A percentile compares a stretch with the other conserved stretches of the same genome.
These are phyloP conservation scores for Arothron firmamentum DNA, from an alignment of 2,113 vertebrate genomes.

Conservation along the genomic window DNA sequence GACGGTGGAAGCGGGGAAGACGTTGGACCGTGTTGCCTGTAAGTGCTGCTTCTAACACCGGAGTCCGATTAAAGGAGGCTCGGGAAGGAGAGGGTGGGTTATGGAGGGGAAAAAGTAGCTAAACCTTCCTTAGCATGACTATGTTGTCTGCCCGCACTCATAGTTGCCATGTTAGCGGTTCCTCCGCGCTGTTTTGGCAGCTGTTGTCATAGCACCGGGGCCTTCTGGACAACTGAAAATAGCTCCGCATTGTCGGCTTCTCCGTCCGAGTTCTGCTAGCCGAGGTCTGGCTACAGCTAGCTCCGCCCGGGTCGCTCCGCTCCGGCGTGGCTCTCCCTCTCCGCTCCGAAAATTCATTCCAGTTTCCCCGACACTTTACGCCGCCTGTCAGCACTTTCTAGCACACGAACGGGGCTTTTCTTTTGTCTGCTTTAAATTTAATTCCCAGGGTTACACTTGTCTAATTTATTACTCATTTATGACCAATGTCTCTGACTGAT, in stretches of 20 bases:
- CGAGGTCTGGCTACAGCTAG: constrained; percentile 58
- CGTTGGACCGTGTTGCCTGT: constrained; percentile 74
- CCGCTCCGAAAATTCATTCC: constrained; percentile 1
- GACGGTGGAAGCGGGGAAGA: constrained; percentile 50
- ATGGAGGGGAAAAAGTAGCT: constrained; percentile 73
- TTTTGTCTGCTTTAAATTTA: constrained; percentile 5
- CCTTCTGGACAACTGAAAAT: constrained; percentile 67
- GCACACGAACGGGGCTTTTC: not conserved
- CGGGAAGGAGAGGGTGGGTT: constrained; percentile 59
- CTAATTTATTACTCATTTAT: constrained; percentile 10
- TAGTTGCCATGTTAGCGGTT: constrained; percentile 67
- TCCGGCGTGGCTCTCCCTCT: constrained; percentile 10
- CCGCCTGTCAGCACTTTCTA: not conserved
- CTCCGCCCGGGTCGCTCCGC: constrained; percentile 53
- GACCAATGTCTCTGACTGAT: not conserved
- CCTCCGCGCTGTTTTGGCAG: constrained; percentile 54
- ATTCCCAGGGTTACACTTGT: not conserved
- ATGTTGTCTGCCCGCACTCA: constrained; percentile 55
- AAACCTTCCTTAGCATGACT: constrained; percentile 68
- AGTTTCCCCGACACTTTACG: not conserved
- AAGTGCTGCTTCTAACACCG: constrained; percentile 68
- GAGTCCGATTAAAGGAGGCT: constrained; percentile 70
- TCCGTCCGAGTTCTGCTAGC: constrained; percentile 64
- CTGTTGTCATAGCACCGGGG: constrained; percentile 73
- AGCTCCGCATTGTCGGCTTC: constrained; percentile 45